A percentile compares a stretch with the other conserved stretches of the same genome.
Evolutionary conservation across 2,888 invertebrate genomes (phyloP).

Genomic region (Agonopterix heracliana): DNA sequence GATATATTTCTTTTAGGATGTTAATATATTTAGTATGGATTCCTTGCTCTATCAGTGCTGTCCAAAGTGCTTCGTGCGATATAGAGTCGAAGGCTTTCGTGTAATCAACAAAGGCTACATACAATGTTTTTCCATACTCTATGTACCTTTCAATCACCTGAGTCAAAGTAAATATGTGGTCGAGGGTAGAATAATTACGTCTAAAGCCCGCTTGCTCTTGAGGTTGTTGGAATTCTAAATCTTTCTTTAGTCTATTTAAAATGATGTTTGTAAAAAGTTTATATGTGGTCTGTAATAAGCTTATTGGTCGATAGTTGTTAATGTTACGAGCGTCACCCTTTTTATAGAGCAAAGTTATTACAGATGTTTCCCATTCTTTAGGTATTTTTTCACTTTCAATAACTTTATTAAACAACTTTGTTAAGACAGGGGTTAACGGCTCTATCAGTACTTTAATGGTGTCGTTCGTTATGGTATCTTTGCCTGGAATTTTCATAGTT

Average conservation of each 20-base stretch:
- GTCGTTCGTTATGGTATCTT: background rate
- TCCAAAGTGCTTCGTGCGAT: constrained; percentile 14
- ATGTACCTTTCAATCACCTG: constrained; percentile 11
- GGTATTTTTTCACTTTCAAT: background rate
- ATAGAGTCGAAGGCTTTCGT: constrained; percentile 20
- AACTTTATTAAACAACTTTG: background rate
- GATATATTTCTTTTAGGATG: constrained; percentile 15
- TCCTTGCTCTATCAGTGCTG: constrained; percentile 15
- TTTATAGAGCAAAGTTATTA: constrained; percentile 1
- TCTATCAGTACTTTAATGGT: background rate
- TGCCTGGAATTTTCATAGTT: background rate
- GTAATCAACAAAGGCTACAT: constrained; percentile 18
- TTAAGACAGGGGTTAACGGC: background rate
- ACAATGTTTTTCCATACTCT: constrained; percentile 7
- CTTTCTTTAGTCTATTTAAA: constrained; percentile 2
- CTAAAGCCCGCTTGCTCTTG: constrained; percentile 20
- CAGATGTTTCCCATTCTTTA: background rate
- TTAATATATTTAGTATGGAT: constrained; percentile 17
- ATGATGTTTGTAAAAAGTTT: constrained; percentile 13
- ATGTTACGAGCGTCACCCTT: constrained; percentile 13
- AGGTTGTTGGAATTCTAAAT: constrained; percentile 10
- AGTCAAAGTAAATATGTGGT: constrained; percentile 7
- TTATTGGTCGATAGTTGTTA: constrained; percentile 17
- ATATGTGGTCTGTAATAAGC: constrained; percentile 14
- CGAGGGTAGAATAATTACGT: constrained; percentile 3